phyloP scores from a whole-genome alignment of 2,888 invertebrate species.

The Cybosia mesomella region DNA sequence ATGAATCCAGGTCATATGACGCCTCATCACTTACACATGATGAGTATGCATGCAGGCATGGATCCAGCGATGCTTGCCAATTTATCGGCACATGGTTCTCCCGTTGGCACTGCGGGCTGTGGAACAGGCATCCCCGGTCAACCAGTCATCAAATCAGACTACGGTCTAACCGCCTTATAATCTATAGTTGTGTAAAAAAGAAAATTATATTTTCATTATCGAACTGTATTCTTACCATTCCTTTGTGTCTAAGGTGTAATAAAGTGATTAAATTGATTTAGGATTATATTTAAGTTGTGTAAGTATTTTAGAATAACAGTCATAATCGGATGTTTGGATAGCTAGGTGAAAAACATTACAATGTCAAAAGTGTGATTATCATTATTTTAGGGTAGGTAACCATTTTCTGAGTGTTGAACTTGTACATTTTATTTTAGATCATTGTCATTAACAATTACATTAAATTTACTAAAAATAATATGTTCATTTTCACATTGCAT shows the following conservation, averaged over 20 bases:
- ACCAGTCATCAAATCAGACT: constrained; percentile 93
- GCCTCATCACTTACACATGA: constrained; percentile 82
- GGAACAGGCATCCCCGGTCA: constrained; percentile 81
- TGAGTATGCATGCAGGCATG: constrained; percentile 81
- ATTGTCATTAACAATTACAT: constrained; percentile 69
- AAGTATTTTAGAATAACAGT: constrained; percentile 81
- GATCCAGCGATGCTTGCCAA: constrained; percentile 83
- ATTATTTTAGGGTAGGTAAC: constrained; percentile 80
- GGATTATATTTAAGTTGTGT: constrained; percentile 74
- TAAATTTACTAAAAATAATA: constrained; percentile 42
- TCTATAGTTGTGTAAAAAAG: constrained; percentile 79
- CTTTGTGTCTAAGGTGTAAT: constrained; percentile 82
- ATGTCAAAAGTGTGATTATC: constrained; percentile 87
- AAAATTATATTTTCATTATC: constrained; percentile 82
- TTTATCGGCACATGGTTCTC: constrained; percentile 85
- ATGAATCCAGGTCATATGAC: constrained; percentile 86
- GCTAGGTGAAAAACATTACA: constrained; percentile 84
- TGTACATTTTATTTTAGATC: constrained; percentile 79
- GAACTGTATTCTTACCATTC: constrained; percentile 83
- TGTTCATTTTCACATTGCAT: constrained; percentile 24
- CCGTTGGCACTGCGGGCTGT: constrained; percentile 83
- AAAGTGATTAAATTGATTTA: constrained; percentile 79
- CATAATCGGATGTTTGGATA: constrained; percentile 83
- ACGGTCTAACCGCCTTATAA: constrained; percentile 93
- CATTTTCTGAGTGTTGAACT: constrained; percentile 75